Percentiles rank a stretch among this genome's conserved stretches.
Evolutionary conservation across 2,113 vertebrate genomes (phyloP).

Genomic region (Tonatia bakeri): DNA sequence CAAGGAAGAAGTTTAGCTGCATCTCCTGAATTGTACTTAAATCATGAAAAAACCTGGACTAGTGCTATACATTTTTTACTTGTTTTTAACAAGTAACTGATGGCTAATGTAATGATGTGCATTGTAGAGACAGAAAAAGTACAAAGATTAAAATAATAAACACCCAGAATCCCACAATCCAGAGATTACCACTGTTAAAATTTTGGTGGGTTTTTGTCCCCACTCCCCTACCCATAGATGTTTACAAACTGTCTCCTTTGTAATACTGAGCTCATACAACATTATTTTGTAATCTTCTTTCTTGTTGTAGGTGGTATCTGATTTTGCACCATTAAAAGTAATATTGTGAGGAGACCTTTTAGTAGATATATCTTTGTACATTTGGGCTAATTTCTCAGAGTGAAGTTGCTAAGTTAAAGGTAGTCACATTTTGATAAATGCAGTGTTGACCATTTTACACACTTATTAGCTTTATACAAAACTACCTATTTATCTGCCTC

Average conservation of each 20-base stretch:
- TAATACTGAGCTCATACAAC: not conserved
- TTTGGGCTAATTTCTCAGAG: not conserved
- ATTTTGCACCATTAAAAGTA: conserved; percentile 13
- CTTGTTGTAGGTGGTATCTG: not conserved
- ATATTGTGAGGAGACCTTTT: not conserved
- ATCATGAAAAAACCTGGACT: not conserved
- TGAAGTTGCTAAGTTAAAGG: not conserved
- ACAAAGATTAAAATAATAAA: not conserved
- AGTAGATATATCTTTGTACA: not conserved
- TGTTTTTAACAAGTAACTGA: not conserved
- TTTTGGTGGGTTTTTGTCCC: not conserved
- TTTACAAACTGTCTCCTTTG: not conserved
- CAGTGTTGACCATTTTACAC: not conserved
- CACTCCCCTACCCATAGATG: not conserved
- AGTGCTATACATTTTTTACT: not conserved
- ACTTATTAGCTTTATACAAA: not conserved
- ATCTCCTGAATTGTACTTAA: not conserved
- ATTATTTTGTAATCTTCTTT: not conserved
- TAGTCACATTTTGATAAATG: not conserved
- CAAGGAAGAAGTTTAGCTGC: not conserved
- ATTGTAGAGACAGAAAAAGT: not conserved
- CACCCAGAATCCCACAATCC: not conserved
- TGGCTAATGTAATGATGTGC: not conserved
- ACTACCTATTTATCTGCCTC: not conserved
- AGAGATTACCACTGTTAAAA: not conserved